A percentile compares a stretch with the other conserved stretches of the same genome.
Conservation (phyloP, 1,140 invertebrate genomes). For the Drosophila erecta region DNA sequence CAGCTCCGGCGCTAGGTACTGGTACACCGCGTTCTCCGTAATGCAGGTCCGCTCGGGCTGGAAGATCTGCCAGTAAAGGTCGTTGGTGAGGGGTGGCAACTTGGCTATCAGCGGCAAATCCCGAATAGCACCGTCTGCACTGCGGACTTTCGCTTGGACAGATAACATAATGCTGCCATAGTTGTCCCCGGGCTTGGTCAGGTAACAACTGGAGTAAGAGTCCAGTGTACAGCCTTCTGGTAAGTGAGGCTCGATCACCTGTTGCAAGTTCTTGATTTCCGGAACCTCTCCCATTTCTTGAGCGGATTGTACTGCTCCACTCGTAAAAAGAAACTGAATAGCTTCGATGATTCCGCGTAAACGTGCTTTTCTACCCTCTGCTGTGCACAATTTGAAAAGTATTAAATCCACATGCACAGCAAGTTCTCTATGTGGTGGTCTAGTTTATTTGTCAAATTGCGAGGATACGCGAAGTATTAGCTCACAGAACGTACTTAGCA, state of each 20-base stretch:
- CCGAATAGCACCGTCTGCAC: constrained; percentile 60
- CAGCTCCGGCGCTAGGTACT: constrained; percentile 85
- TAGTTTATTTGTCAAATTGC: constrained; percentile 18
- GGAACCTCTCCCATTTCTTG: constrained; percentile 68
- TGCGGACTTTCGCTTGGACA: constrained; percentile 72
- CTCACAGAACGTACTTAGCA: constrained; percentile 24
- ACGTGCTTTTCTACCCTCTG: constrained; percentile 31
- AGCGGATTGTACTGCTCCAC: constrained; percentile 11
- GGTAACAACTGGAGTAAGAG: constrained; percentile 58
- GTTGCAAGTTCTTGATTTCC: constrained; percentile 59
- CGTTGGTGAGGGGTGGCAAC: constrained; percentile 86
- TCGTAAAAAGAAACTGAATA: constrained; percentile 38
- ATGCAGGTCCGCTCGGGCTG: constrained; percentile 86
- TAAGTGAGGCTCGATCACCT: constrained; percentile 68
- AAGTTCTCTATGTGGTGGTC: not conserved
- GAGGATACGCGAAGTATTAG: constrained; percentile 37
- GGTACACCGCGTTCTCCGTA: constrained; percentile 87
- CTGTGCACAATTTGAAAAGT: constrained; percentile 6
- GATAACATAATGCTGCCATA: constrained; percentile 87
- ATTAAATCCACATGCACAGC: constrained; percentile 30
- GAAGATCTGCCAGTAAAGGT: constrained; percentile 86
- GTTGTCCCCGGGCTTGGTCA: constrained; percentile 87
- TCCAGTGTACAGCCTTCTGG: constrained; percentile 50
- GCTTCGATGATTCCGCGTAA: not conserved
- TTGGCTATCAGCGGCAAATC: constrained; percentile 86